Percentiles rank a stretch among this genome's conserved stretches.
phyloP scores from a whole-genome alignment of 2,888 invertebrate genomes.

The Drosophila nr. medialis region DNA sequence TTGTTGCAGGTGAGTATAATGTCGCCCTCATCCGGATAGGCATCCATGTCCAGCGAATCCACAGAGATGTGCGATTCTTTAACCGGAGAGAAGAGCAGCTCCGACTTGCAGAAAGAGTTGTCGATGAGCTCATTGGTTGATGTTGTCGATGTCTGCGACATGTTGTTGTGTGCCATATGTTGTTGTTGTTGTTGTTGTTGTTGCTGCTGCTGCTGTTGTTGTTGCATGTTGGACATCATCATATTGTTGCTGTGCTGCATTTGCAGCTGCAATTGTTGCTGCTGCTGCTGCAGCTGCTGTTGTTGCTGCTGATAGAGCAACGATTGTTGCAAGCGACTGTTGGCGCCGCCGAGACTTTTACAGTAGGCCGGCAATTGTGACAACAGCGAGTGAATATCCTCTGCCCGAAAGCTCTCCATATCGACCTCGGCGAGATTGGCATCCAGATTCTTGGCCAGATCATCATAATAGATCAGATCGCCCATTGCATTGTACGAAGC shows the following conservation, averaged over 20 bases:
- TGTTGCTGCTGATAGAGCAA: conserved; percentile 71
- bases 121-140: conserved; percentile 88
- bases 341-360: conserved; percentile 86
- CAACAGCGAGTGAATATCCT: conserved; percentile 95
- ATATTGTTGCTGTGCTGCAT: conserved; percentile 55
- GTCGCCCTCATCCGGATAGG: conserved; percentile 90
- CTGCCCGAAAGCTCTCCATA: conserved; percentile 96
- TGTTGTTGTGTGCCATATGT: conserved; percentile 63
- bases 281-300: conserved; percentile 64
- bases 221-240: conserved; percentile 56
- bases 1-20: conserved; percentile 96
- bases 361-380: conserved; percentile 91
- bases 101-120: conserved; percentile 96
- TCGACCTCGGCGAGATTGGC: conserved; percentile 97
- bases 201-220: conserved; percentile 55
- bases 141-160: conserved; percentile 81
- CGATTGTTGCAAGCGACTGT: conserved; percentile 79
- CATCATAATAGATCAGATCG: conserved; percentile 91
- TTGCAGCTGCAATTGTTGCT: conserved; percentile 52
- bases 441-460: conserved; percentile 94
- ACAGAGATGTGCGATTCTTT: conserved; percentile 93
- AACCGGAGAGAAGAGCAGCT: conserved; percentile 95
- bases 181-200: conserved; percentile 45
- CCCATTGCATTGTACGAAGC: conserved; percentile 91
- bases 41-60: conserved; percentile 95